These are phyloP conservation scores for Sorex araneus DNA, from an alignment of 2,113 vertebrate genomes.

Conservation along the genomic window DNA sequence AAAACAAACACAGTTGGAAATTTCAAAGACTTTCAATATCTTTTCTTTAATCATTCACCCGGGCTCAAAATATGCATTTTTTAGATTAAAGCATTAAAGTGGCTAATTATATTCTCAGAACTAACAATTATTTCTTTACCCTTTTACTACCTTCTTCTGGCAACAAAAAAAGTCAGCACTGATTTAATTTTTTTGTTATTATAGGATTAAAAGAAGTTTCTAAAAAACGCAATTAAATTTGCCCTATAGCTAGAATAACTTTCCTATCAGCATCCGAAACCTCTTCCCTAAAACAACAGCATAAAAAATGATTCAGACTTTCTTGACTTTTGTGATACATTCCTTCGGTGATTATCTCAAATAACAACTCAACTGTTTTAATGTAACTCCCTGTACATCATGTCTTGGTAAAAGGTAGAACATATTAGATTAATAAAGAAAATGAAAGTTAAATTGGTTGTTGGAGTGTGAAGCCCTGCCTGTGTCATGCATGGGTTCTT, in stretches of 20 bases:
- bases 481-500: constrained; percentile 85
- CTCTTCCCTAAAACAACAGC: constrained; percentile 91
- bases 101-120: constrained; percentile 94
- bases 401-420: constrained; percentile 86
- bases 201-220: constrained; percentile 94
- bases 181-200: constrained; percentile 95
- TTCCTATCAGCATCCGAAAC: constrained; percentile 90
- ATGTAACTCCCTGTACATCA: constrained; percentile 89
- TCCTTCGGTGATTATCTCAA: constrained; percentile 90
- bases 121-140: constrained; percentile 94
- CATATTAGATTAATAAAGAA: constrained; percentile 88
- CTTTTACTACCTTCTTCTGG: constrained; percentile 94
- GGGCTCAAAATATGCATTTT: constrained; percentile 92
- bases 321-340: constrained; percentile 87
- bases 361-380: constrained; percentile 90
- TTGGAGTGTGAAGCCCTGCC: constrained; percentile 84
- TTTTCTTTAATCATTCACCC: constrained; percentile 93
- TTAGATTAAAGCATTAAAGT: constrained; percentile 95
- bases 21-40: constrained; percentile 93
- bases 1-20: constrained; percentile 92
- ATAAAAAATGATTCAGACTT: constrained; percentile 88
- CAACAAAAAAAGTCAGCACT: constrained; percentile 93
- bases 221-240: constrained; percentile 92
- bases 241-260: constrained; percentile 92
- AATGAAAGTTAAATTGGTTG: constrained; percentile 89